Conservation (phyloP, 1,140 invertebrate genomes). For the Neodiprion fabricii region DNA sequence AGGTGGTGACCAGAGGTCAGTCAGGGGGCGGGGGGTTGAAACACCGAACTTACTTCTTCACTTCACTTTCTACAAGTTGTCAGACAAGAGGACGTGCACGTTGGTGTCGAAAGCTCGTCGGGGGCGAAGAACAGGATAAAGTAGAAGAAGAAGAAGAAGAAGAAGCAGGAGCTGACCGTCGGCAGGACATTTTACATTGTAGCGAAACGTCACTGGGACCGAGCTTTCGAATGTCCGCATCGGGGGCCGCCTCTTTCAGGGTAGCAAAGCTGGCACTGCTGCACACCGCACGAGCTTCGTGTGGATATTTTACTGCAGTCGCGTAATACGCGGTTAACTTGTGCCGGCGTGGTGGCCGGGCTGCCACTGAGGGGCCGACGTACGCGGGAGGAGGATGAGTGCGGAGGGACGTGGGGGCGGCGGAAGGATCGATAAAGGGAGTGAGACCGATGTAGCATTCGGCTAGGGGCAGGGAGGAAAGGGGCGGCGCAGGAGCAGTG, state of each 20-base stretch:
- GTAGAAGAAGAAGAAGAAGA: no score
- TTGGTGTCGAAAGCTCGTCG: no score
- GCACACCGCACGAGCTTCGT: slow-evolving; percentile 4
- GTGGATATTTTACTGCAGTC: not conserved
- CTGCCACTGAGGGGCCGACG: slow-evolving; percentile 51
- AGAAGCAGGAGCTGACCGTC: no score
- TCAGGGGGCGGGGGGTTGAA: no score
- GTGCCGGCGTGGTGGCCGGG: slow-evolving; percentile 58
- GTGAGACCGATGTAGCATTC: slow-evolving; percentile 56
- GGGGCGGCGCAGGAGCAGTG: not conserved
- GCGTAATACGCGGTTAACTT: slow-evolving; percentile 36
- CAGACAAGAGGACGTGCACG: not conserved
- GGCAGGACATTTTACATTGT: no score
- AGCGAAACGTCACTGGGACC: no score
- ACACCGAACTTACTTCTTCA: not conserved
- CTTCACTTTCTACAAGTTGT: not conserved
- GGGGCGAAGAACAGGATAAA: no score
- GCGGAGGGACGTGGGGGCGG: slow-evolving; percentile 21
- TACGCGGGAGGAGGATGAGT: not conserved
- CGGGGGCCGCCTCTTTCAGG: no score
- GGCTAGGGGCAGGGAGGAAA: slow-evolving; percentile 35
- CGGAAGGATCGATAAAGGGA: slow-evolving; percentile 56
- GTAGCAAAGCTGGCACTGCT: not conserved
- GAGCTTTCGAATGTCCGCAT: no score
- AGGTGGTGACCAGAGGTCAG: no score